phyloP scores from a whole-genome alignment of 2,888 invertebrate species.

The Pristionchus japonicus region DNA sequence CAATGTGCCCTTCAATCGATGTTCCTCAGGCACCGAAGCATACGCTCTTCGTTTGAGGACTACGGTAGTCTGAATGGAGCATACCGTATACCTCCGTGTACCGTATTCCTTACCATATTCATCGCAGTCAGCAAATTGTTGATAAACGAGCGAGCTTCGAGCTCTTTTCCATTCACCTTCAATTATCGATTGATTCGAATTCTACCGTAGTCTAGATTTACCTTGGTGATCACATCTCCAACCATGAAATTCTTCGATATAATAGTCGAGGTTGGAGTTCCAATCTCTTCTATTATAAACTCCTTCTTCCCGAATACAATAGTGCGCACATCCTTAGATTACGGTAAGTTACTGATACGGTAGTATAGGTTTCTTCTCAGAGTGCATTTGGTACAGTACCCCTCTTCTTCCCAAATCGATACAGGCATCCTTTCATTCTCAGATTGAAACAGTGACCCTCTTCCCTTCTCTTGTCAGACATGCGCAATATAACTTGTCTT shows the following conservation, averaged over 20 bases:
- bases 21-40: neutral
- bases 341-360: neutral
- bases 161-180: slow-evolving; percentile 9
- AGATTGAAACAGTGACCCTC: no score
- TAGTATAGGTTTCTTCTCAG: no score
- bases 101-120: neutral
- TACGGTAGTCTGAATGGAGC: neutral
- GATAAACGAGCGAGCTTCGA: neutral
- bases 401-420: no score
- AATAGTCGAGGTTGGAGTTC: neutral
- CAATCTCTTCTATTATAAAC: neutral
- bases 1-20: neutral
- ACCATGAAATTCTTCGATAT: slow-evolving; percentile 25
- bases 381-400: no score
- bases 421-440: neutral
- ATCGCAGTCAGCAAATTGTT: neutral
- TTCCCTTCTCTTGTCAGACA: no score
- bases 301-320: neutral
- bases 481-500: no score
- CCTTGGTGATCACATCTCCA: slow-evolving; percentile 20
- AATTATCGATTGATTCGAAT: neutral
- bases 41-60: neutral
- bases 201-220: neutral
- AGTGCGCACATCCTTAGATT: slow-evolving; percentile 10
- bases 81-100: neutral